These are phyloP conservation scores for Masnerella sp. DNA, from an alignment of 2,888 invertebrate genomes.

Conservation along the genomic window DNA sequence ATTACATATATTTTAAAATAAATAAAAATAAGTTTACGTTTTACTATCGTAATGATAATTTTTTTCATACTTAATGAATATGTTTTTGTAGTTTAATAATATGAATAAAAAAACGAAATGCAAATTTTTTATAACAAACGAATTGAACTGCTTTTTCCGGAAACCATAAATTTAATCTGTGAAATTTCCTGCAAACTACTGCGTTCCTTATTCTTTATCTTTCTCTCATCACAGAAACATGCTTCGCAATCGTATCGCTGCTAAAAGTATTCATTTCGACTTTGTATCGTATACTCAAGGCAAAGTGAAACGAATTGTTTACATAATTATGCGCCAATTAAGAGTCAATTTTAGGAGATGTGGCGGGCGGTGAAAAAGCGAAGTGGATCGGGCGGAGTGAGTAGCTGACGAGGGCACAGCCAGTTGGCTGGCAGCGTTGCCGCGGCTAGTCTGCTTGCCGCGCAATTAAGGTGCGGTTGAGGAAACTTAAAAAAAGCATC, in stretches of 20 bases:
- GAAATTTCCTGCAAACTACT: too few relatives aligned
- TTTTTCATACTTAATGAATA: too few relatives aligned
- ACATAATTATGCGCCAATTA: slow-evolving; percentile 77
- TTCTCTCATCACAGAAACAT: too few relatives aligned
- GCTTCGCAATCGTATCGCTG: background rate
- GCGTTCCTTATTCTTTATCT: too few relatives aligned
- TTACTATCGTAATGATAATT: too few relatives aligned
- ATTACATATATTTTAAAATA: too few relatives aligned
- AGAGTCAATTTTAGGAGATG: slow-evolving; percentile 64
- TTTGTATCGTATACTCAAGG: slow-evolving; percentile 22
- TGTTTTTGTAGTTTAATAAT: too few relatives aligned
- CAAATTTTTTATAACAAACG: too few relatives aligned
- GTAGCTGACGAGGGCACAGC: slow-evolving; percentile 54
- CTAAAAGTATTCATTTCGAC: background rate
- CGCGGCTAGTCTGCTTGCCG: slow-evolving; percentile 69
- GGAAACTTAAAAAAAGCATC: slow-evolving; percentile 71
- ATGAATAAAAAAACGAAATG: too few relatives aligned
- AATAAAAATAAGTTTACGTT: too few relatives aligned
- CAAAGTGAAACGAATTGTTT: slow-evolving; percentile 66
- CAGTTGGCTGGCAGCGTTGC: slow-evolving; percentile 54
- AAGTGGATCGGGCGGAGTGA: slow-evolving; percentile 58
- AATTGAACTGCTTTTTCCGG: too few relatives aligned
- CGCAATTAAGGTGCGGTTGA: slow-evolving; percentile 76
- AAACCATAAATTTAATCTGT: too few relatives aligned
- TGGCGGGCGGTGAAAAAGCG: slow-evolving; percentile 52